These are phyloP conservation scores for Pundamilia nyererei DNA, from an alignment of 2,113 vertebrate species.

Conservation along the genomic window DNA sequence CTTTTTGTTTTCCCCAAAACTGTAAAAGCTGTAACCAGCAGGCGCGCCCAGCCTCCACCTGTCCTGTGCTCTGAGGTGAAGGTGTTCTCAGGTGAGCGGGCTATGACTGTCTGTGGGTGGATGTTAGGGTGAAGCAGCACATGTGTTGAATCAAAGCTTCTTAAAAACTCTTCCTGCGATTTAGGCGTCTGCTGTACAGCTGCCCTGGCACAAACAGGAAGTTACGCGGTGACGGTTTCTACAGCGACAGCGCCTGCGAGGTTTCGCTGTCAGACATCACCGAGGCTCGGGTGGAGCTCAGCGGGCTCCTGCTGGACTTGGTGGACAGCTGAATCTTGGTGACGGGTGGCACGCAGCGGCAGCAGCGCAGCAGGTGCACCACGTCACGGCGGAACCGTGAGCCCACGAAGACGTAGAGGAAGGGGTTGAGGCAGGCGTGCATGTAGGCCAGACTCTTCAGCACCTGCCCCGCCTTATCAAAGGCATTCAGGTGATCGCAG, in stretches of 20 bases:
- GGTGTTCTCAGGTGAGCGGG: neutral
- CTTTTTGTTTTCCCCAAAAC: neutral
- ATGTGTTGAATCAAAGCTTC: neutral
- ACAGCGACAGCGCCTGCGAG: conserved; percentile 70
- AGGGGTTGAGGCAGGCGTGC: conserved; percentile 86
- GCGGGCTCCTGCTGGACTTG: neutral
- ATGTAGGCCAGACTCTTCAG: conserved; percentile 79
- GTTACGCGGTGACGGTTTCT: neutral
- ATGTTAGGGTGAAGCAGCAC: neutral
- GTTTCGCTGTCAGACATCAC: conserved; percentile 71
- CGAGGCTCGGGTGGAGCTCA: neutral
- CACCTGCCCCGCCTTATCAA: conserved; percentile 72
- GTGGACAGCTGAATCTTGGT: neutral
- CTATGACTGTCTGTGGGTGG: neutral
- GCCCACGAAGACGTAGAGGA: conserved; percentile 84
- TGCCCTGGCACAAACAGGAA: neutral
- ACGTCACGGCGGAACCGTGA: conserved; percentile 77
- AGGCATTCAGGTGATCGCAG: conserved; percentile 48
- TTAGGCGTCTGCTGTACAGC: neutral
- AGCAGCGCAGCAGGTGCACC: conserved; percentile 41
- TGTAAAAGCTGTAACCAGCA: neutral
- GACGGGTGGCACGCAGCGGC: neutral
- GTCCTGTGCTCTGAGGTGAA: neutral
- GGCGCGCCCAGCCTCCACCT: neutral
- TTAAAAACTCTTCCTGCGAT: neutral